Base-by-base conservation (phyloP, 2,797 vertebrate genomes). In the Melanotaenia maccullochi region DNA sequence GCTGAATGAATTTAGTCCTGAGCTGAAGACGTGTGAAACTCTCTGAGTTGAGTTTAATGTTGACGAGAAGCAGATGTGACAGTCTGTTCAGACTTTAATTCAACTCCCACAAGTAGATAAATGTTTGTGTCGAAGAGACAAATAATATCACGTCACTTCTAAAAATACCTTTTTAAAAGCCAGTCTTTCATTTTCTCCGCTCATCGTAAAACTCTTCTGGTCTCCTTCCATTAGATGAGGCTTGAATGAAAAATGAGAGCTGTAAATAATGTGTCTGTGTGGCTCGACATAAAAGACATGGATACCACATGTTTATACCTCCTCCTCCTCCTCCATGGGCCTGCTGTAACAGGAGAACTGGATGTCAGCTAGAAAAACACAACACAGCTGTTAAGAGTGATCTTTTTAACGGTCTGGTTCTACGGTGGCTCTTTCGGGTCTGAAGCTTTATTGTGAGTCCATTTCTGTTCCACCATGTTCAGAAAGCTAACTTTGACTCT, bases 171-270 rank as follows among this genome's bases (percentile, higher is more conserved):
- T 28, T 74, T 56, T 56, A 60, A 66, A 58, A 71, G 20, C 55
- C 4, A 18, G 20, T 56, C 20, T 20, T 36, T 63, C 25, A 68
- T 63, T 51, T 60, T 71, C 13, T 65, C 60, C 28, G 4, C 28
- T 20, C 6, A 9, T 73, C 51, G 12, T 54, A 8, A 55, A 51
- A 38, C 28, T 11, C 2, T 36, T 47, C 56, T 38, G 3, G 35
- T 36, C 16, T 70, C 25, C 40, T 52, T 18, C 30, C 0, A 24
- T 55, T 63, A 63, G n/a, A 38, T 1, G 36, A 47, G 13, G 11
- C 36, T 47, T 74, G 9, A 73, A 73, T 76, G 14, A 68, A 76
- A 68, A 57, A 25, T 4, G 18, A 22, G 35, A 63, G 56, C 24
- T 16, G 42, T 60, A 38, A 60, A 32, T 13, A n/a, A 5, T 64